These are phyloP conservation scores for Acrobasis suavella DNA, from an alignment of 2,888 invertebrate species.

Conservation along the genomic window DNA sequence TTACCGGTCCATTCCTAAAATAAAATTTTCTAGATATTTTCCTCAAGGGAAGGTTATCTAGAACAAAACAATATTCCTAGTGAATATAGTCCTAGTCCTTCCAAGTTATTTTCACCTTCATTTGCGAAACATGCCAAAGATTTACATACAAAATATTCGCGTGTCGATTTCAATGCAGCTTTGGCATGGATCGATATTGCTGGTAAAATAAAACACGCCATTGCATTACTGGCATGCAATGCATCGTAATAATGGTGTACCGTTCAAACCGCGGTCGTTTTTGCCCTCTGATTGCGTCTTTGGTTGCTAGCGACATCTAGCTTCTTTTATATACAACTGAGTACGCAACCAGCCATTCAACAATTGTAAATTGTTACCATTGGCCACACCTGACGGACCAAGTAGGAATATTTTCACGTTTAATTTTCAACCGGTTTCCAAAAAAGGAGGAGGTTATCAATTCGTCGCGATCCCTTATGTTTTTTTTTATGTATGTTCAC, in stretches of 20 bases:
- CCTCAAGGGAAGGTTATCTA: too few species aligned
- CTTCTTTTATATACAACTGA: background rate
- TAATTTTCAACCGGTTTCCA: too few species aligned
- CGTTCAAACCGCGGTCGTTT: background rate
- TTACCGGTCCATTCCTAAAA: background rate
- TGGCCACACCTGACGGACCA: too few species aligned
- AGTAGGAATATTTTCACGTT: too few species aligned
- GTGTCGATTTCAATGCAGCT: slow-evolving; percentile 33
- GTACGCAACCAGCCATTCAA: too few species aligned
- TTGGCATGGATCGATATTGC: slow-evolving; percentile 27
- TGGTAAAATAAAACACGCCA: slow-evolving; percentile 32
- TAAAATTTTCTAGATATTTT: too few species aligned
- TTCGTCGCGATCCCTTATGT: too few species aligned
- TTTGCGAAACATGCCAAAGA: background rate
- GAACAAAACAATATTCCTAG: background rate
- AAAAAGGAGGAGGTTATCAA: too few species aligned
- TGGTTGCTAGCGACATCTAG: slow-evolving; percentile 11
- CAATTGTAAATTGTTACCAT: too few species aligned
- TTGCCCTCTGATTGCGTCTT: slow-evolving; percentile 2
- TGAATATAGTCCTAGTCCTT: background rate
- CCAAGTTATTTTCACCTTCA: slow-evolving; percentile 5
- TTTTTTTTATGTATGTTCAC: too few species aligned
- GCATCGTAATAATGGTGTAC: slow-evolving; percentile 23
- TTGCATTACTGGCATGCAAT: slow-evolving; percentile 33
- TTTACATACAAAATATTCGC: slow-evolving; percentile 17